Evolutionary conservation across 2,888 invertebrate species (phyloP).

Genomic region (Sphaeridia pumilis): DNA sequence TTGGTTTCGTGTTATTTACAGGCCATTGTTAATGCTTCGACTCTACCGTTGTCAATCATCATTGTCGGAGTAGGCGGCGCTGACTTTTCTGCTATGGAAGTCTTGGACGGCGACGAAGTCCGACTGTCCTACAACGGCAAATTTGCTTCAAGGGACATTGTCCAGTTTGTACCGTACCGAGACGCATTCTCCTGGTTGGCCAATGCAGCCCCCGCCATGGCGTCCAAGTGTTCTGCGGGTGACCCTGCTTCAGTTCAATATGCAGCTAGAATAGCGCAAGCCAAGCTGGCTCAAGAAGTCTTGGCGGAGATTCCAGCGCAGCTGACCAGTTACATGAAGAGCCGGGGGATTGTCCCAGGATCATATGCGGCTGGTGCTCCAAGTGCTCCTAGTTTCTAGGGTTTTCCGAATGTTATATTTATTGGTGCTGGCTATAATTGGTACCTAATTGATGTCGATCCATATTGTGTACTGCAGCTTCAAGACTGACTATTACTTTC

Average conservation of each 20-base stretch:
- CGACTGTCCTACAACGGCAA: constrained; percentile 37
- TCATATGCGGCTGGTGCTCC: background rate
- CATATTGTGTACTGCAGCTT: no score
- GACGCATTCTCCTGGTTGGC: constrained; percentile 32
- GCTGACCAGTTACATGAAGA: constrained; percentile 40
- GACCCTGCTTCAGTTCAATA: background rate
- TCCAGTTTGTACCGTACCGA: constrained; percentile 46
- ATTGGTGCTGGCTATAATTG: no score
- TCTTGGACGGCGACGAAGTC: constrained; percentile 44
- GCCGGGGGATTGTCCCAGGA: constrained; percentile 39
- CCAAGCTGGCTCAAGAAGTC: constrained; percentile 44
- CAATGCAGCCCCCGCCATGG: constrained; percentile 20
- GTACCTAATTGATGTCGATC: no score
- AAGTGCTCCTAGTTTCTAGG: no score
- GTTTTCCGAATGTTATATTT: no score
- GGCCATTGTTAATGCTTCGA: constrained; percentile 45
- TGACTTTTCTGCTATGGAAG: constrained; percentile 47
- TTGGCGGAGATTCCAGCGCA: constrained; percentile 46
- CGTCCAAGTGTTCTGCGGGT: background rate
- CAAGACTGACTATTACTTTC: no score
- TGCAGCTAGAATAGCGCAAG: constrained; percentile 26
- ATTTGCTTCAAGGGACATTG: constrained; percentile 48
- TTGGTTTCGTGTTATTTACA: constrained; percentile 7
- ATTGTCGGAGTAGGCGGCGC: constrained; percentile 49
- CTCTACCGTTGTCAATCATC: constrained; percentile 49